Conservation (phyloP, 2,113 vertebrate genomes). For the Colius striatus region DNA sequence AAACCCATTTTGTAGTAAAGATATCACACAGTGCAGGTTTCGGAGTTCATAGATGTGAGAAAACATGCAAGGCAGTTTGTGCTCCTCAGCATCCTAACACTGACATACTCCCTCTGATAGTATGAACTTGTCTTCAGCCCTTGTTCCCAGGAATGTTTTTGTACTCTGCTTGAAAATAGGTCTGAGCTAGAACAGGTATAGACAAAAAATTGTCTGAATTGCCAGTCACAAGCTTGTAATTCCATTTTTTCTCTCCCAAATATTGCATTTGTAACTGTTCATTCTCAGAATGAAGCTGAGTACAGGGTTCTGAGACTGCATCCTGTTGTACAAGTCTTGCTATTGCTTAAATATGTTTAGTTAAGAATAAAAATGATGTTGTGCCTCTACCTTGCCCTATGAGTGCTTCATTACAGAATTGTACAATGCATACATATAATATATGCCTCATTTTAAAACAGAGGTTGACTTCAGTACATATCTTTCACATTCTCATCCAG, state of each 20-base stretch:
- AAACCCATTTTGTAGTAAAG: not conserved
- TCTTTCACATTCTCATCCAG: not conserved
- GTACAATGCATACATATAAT: not conserved
- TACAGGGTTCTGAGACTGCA: not conserved
- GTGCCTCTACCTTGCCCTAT: not conserved
- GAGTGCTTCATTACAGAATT: not conserved
- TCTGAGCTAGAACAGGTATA: not conserved
- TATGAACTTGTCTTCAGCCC: not conserved
- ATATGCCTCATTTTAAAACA: not conserved
- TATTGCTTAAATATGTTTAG: not conserved
- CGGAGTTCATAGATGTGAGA: not conserved
- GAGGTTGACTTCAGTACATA: not conserved
- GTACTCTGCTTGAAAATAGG: not conserved
- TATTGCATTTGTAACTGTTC: not conserved
- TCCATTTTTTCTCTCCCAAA: not conserved
- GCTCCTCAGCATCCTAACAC: not conserved
- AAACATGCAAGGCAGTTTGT: not conserved
- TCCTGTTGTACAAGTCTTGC: not conserved
- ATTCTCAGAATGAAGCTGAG: not conserved
- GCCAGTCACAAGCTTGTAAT: not conserved
- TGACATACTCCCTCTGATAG: not conserved
- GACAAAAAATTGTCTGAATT: not conserved
- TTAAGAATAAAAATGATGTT: not conserved
- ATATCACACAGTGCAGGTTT: not conserved
- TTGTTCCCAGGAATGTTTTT: not conserved